These are phyloP conservation scores for Acanthisitta chloris DNA, from an alignment of 2,113 vertebrate genomes.

Conservation along the genomic window DNA sequence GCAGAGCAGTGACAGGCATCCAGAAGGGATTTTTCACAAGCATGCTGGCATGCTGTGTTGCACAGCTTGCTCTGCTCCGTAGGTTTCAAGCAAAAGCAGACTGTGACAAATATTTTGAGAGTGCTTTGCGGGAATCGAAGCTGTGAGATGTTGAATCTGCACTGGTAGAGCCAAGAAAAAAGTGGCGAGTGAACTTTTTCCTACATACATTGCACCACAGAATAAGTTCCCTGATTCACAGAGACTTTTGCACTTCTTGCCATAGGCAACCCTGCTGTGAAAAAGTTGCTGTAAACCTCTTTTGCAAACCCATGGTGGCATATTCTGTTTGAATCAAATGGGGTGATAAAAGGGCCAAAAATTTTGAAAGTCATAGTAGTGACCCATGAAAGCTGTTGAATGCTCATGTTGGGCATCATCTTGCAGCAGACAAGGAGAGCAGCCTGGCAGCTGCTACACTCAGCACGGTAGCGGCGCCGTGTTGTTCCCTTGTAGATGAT, in stretches of 20 bases:
- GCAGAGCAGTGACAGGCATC: constrained; percentile 10
- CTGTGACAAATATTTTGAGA: constrained; percentile 61
- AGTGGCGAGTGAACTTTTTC: not conserved
- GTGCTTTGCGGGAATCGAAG: not conserved
- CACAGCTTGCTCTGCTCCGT: constrained; percentile 43
- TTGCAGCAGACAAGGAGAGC: not conserved
- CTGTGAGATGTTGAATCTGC: constrained; percentile 51
- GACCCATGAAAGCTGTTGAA: not conserved
- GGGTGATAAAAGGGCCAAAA: not conserved
- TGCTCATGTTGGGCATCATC: not conserved
- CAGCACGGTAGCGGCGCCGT: not conserved
- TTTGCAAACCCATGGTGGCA: not conserved
- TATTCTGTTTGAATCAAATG: not conserved
- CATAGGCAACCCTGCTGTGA: not conserved
- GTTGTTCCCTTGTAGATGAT: constrained; percentile 2
- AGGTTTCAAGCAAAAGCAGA: constrained; percentile 6
- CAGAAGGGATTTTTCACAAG: constrained; percentile 39
- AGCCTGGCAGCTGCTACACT: constrained; percentile 16
- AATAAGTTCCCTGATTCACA: not conserved
- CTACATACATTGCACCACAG: not conserved
- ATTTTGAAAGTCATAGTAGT: fast-evolving
- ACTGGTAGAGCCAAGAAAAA: constrained; percentile 13
- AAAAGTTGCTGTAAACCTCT: not conserved
- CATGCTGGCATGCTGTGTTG: not conserved
- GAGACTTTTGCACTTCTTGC: not conserved